Percentiles rank a stretch among this genome's conserved stretches.
Evolutionary conservation across 2,797 vertebrate genomes (phyloP).

Genomic region (Monodelphis domestica): DNA sequence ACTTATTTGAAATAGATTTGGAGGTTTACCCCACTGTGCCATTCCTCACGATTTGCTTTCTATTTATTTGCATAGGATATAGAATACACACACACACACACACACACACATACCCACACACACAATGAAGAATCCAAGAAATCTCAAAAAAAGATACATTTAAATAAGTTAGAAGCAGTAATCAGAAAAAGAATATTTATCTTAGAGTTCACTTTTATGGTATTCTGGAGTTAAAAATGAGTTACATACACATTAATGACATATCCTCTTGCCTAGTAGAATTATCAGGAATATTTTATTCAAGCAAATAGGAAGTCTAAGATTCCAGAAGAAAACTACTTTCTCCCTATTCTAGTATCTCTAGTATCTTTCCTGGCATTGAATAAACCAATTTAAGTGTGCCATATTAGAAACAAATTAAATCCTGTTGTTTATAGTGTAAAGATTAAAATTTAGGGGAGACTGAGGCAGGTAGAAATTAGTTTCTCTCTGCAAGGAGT

Average conservation of each 20-base stretch:
- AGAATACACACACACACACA: not conserved
- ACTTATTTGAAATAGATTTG: not conserved
- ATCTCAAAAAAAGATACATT: not conserved
- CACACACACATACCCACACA: too few species aligned
- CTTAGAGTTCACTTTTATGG: slow-evolving; percentile 43
- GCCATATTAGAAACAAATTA: slow-evolving; percentile 43
- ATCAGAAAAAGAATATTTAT: slow-evolving; percentile 61
- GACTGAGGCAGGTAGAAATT: too few species aligned
- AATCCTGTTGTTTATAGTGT: slow-evolving; percentile 36
- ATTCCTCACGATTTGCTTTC: not conserved
- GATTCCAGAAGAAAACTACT: slow-evolving; percentile 64
- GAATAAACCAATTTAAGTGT: slow-evolving; percentile 60
- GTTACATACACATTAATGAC: slow-evolving; percentile 46
- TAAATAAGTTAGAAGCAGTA: slow-evolving; percentile 40
- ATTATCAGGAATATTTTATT: slow-evolving; percentile 49
- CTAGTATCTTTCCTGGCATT: slow-evolving; percentile 39
- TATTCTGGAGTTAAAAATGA: slow-evolving; percentile 26
- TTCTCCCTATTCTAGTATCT: not conserved
- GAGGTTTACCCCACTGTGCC: not conserved
- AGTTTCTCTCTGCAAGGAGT: too few species aligned
- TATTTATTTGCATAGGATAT: not conserved
- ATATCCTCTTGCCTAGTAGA: not conserved
- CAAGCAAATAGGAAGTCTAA: slow-evolving; percentile 70
- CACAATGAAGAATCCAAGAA: not conserved
- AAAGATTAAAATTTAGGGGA: too few species aligned